Percentiles rank a stretch among this genome's conserved stretches.
Evolutionary conservation across 2,113 vertebrate species (phyloP).

Genomic region (Lontra canadensis): DNA sequence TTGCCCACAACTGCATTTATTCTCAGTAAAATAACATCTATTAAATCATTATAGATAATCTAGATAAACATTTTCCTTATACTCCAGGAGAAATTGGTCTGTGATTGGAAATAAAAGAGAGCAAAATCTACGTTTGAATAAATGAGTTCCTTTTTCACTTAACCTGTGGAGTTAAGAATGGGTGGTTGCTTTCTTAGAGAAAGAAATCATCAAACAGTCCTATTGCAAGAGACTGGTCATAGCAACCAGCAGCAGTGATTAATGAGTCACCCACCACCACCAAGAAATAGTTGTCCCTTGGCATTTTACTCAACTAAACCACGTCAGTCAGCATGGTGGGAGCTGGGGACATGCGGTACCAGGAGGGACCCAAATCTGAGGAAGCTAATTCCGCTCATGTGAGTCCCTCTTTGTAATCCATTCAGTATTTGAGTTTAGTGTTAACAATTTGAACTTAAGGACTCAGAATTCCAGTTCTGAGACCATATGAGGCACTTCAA

Average conservation of each 20-base stretch:
- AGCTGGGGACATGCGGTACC: not conserved
- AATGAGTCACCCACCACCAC: not conserved
- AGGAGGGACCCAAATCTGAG: accelerated
- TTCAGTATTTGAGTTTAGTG: not conserved
- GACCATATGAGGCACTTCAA: not conserved
- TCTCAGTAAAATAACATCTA: not conserved
- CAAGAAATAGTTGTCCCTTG: accelerated
- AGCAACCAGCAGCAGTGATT: not conserved
- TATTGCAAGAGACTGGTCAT: not conserved
- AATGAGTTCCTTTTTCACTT: not conserved
- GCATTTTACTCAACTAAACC: not conserved
- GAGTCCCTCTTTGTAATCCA: not conserved
- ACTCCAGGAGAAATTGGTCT: not conserved
- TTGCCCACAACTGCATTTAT: not conserved
- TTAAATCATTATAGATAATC: not conserved
- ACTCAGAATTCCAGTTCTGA: not conserved
- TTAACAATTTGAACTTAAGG: not conserved
- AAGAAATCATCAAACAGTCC: not conserved
- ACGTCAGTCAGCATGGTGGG: not conserved
- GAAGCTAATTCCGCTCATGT: no score
- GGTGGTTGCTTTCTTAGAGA: not conserved
- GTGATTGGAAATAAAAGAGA: not conserved
- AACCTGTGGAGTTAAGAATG: accelerated
- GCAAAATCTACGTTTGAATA: not conserved
- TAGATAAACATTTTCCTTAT: not conserved